These are phyloP conservation scores for Xestobium rufovillosum DNA, from an alignment of 2,888 invertebrate genomes.

Conservation along the genomic window DNA sequence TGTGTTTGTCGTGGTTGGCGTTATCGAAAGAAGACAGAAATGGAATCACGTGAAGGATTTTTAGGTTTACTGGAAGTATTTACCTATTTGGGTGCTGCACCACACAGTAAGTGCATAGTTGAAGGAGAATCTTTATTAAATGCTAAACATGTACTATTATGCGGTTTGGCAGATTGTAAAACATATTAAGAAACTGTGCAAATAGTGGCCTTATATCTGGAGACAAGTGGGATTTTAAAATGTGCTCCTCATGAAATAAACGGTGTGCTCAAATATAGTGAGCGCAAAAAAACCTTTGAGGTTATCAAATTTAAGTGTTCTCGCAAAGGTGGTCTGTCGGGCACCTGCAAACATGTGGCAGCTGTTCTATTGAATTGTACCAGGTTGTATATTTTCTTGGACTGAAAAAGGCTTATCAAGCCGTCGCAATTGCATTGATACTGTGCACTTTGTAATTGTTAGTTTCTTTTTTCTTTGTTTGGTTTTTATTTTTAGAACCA, in stretches of 20 bases:
- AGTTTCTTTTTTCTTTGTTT: conserved; percentile 1
- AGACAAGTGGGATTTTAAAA: conserved; percentile 1
- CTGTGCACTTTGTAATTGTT: too few relatives aligned
- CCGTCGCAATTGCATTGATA: conserved; percentile 2
- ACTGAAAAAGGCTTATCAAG: not conserved
- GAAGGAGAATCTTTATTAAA: conserved; percentile 1
- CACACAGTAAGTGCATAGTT: not conserved
- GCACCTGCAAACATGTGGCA: conserved; percentile 1
- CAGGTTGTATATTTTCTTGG: too few relatives aligned
- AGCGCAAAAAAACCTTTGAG: not conserved
- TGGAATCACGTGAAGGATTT: not conserved
- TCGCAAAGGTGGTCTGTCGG: not conserved
- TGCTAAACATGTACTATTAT: conserved; percentile 1
- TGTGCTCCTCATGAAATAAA: not conserved
- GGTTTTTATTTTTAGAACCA: conserved; percentile 1
- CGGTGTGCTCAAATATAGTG: not conserved
- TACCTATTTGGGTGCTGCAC: not conserved
- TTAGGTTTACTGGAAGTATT: not conserved
- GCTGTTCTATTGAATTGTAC: too few relatives aligned
- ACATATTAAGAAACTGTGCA: not conserved
- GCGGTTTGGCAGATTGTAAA: conserved; percentile 1
- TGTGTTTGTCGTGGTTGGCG: too few relatives aligned
- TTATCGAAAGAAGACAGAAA: too few relatives aligned
- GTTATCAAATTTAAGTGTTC: conserved; percentile 1
- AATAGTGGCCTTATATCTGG: conserved; percentile 1